Evolutionary conservation across 2,888 invertebrate species (phyloP), one percentile per base, ranked within the genome.

Genomic region (Augiades crinisus): DNA sequence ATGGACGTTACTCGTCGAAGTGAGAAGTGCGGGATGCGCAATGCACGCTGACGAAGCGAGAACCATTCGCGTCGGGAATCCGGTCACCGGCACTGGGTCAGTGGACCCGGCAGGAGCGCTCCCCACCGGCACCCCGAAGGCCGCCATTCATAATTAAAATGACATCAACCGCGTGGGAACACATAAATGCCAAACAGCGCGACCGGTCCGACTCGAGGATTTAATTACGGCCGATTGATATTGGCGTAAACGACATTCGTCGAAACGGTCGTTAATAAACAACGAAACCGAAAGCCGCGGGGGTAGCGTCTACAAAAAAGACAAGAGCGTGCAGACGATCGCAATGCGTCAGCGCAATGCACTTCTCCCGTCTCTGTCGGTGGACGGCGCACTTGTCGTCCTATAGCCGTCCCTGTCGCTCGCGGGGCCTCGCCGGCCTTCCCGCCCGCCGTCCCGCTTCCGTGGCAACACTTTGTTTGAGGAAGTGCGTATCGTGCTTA

Each of bases 121-220:
- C 47, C 17, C 34, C 60, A 65, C 63, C 64, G 60, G 66, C 68
- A 73, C 70, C 64, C 63, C 67, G 66, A 64, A 69, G 73, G 77
- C 70, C 75, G 66, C 72, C 78, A 75, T 75, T 80, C 78, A 81
- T 82, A 81, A 85, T 84, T 80, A 81, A 84, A 82, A 81, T 81
- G 84, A 86, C 84, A 85, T 86, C 82, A 87, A 84, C 79, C 75
- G 79, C 86, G 87, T 87, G 87, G 84, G 87, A 88, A 87, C 80
- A 70, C 64, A 71, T 75, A 78, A 83, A 81, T 81, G 77, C 74
- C 81, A 75, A 76, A 70, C 75, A 58, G 70, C 72, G 63, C 70
- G 78, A 83, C 81, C 82, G 78, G 81, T 81, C 73, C 54, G 70
- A 77, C 78, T 74, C 76, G 77, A 78, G 68, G 69, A 80, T 83